Evolutionary conservation across 2,888 invertebrate species (phyloP), one percentile per base, ranked within the genome.

Genomic region (Troilus luridus): DNA sequence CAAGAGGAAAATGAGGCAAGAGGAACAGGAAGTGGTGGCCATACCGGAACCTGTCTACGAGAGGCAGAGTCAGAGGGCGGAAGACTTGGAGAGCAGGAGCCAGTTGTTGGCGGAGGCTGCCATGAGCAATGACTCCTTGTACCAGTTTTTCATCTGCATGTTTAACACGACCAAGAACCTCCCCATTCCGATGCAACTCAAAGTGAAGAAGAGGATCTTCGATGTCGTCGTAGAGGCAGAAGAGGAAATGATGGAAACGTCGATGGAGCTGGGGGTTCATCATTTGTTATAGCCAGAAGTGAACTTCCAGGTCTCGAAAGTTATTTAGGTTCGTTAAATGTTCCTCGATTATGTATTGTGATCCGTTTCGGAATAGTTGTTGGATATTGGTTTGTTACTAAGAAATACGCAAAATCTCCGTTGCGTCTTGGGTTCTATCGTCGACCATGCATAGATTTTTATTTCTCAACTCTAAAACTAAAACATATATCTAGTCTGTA

Each of bases 141-240:
- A 91, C 85, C 85, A 91, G 54, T 91, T 91, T 54, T 91, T 91
- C 54, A n/a, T 91, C 7, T 91, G 81, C 60, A 91, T 91, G 91
- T 91, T 81, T 67, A 64, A 85, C 64, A 91, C 91, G 6, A 88
- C 64, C 27, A 91, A 91, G 27, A 56, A 27, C 88, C 41, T 91
- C 5, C 64, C 91, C 9, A 12, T 27, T 8, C 60, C 81, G 9
- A 60, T 41, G 60, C 91, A 91, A 21, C 88, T 77, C 54, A 77
- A 64, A 21, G 64, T 91, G 11, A 24, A 85, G 62, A 91, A 88
- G 56, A 91, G 85, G 60, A 56, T 91, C 27, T 91, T 64, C 54
- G 91, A 91, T 41, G 91, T 67, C 7, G 91, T 91, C 12, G 64
- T 56, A 11, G 59, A 88, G 11, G 91, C 91, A 14, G 91, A 91